Evolutionary conservation across 2,797 vertebrate genomes (phyloP).

Genomic region (Rhinoraja longicauda): DNA sequence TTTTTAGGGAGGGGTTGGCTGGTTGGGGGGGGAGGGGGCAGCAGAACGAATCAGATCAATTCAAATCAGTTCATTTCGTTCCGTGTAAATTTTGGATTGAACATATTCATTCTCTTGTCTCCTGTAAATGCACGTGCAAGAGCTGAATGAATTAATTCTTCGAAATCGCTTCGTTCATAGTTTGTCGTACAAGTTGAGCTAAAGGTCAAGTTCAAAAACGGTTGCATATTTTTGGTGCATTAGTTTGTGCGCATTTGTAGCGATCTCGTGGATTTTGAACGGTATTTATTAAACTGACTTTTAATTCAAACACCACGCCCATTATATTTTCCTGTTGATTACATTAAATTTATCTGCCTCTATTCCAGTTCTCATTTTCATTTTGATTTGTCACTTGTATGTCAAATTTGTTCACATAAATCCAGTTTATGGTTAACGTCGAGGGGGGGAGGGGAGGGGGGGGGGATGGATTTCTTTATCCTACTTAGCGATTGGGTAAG

Average conservation of each 20-base stretch:
- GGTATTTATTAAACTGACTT: not conserved
- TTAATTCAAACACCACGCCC: not conserved
- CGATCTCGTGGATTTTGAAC: not conserved
- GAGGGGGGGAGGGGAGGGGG: too few relatives aligned
- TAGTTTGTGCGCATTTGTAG: not conserved
- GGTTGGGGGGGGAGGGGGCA: accelerated
- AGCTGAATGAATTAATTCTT: not conserved
- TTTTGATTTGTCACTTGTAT: not conserved
- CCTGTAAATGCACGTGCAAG: not conserved
- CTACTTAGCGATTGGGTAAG: not conserved
- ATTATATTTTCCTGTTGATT: not conserved
- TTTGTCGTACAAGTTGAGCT: not conserved
- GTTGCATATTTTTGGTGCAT: not conserved
- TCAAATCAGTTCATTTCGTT: not conserved
- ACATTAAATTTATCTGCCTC: not conserved
- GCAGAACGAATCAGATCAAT: accelerated
- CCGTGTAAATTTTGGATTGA: not conserved
- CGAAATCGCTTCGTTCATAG: not conserved
- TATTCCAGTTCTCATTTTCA: not conserved
- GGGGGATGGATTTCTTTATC: not conserved
- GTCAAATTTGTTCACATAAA: not conserved
- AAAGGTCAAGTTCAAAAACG: slow-evolving; percentile 32
- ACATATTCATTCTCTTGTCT: not conserved
- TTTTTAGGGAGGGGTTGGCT: too few relatives aligned
- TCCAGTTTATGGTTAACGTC: not conserved